phyloP scores from a whole-genome alignment of 2,113 vertebrate species.

The Scytalopus superciliaris region DNA sequence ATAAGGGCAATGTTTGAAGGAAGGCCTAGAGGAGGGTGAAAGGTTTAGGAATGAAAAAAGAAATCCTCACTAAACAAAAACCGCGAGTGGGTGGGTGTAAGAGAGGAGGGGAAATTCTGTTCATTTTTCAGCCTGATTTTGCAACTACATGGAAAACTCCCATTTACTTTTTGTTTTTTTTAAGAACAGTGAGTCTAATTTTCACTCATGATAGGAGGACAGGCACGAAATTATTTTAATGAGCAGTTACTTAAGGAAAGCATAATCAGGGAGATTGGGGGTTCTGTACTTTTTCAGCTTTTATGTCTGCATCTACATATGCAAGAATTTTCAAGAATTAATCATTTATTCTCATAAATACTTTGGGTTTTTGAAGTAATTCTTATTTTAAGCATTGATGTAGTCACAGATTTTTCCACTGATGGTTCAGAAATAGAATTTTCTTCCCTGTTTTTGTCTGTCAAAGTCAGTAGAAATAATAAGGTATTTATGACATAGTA shows the following conservation, averaged over 20 bases:
- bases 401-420: background rate
- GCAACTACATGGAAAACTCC: background rate
- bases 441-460: background rate
- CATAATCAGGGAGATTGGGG: background rate
- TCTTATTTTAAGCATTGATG: background rate
- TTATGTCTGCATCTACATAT: background rate
- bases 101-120: background rate
- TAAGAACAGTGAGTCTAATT: background rate
- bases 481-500: background rate
- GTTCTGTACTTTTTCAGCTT: background rate
- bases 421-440: background rate
- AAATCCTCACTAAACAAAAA: background rate
- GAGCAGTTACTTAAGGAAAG: background rate
- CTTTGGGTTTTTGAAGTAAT: slow-evolving; percentile 18
- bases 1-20: background rate
- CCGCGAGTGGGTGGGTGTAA: background rate
- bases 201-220: background rate
- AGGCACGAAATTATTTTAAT: slow-evolving; percentile 25
- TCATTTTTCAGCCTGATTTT: background rate
- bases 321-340: background rate
- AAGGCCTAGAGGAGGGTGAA: background rate
- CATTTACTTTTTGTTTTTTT: background rate
- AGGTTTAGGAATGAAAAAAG: background rate
- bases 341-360: background rate
- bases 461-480: background rate